A percentile compares a stretch with the other conserved stretches of the same genome.
Evolutionary conservation across 2,888 invertebrate genomes (phyloP).

Genomic region (Ctenicera cuprea): DNA sequence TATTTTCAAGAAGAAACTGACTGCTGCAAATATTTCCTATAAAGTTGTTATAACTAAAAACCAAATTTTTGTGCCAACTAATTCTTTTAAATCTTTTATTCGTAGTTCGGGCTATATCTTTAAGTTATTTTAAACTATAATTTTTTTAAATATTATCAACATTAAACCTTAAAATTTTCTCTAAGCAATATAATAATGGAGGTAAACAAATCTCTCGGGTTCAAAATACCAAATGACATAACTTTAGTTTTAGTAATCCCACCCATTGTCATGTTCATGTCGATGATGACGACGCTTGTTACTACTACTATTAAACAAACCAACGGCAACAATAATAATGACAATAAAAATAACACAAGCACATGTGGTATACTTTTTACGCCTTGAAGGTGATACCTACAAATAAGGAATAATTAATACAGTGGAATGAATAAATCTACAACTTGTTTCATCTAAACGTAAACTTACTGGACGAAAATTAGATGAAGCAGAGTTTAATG

Average conservation of each 20-base stretch:
- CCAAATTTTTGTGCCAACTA: too few species aligned
- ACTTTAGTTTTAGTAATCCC: conserved; percentile 22
- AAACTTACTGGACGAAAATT: conserved; percentile 38
- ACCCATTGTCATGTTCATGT: conserved; percentile 11
- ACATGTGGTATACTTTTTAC: conserved; percentile 33
- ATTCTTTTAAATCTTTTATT: too few species aligned
- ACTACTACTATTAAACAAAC: conserved; percentile 20
- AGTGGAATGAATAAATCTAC: background rate
- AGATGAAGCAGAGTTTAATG: conserved; percentile 34
- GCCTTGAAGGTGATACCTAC: conserved; percentile 20
- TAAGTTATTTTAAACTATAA: too few species aligned
- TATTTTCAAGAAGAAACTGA: too few species aligned
- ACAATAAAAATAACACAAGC: conserved; percentile 18
- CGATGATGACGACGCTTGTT: conserved; percentile 3
- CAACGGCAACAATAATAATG: conserved; percentile 29
- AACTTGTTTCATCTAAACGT: background rate
- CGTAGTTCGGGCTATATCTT: too few species aligned
- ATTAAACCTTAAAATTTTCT: too few species aligned
- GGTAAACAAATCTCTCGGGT: too few species aligned
- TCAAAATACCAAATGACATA: too few species aligned
- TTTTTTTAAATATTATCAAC: too few species aligned
- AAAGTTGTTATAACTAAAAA: too few species aligned
- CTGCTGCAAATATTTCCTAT: too few species aligned
- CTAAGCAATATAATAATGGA: too few species aligned
- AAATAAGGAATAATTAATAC: background rate